phyloP scores from a whole-genome alignment of 2,797 vertebrate species.

The Enteromius anoplus region DNA sequence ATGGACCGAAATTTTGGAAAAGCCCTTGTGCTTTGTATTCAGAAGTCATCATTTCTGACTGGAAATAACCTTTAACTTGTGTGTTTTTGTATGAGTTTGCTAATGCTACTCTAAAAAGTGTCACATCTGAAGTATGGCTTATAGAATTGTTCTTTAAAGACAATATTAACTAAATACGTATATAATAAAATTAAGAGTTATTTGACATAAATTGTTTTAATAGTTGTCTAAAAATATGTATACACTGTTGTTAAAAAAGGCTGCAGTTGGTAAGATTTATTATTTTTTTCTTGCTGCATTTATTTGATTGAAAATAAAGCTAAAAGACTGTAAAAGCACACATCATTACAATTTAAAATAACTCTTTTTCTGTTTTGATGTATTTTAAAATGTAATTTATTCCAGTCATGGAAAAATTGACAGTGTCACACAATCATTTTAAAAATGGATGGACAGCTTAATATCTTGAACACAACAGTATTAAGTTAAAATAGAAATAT shows the following conservation, averaged over 20 bases:
- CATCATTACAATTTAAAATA: background rate
- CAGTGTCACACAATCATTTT: background rate
- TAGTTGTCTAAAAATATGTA: background rate
- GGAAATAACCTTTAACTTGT: background rate
- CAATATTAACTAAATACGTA: background rate
- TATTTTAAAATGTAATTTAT: background rate
- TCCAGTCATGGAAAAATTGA: background rate
- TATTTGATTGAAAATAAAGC: background rate
- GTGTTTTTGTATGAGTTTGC: background rate
- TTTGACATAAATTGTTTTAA: background rate
- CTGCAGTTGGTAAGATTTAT: background rate
- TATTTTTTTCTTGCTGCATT: background rate
- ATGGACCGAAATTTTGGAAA: background rate
- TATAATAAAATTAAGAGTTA: background rate
- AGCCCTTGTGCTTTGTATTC: background rate
- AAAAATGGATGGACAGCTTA: background rate
- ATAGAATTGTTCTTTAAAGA: background rate
- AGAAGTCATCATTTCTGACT: background rate
- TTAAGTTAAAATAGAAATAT: background rate
- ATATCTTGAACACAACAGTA: background rate
- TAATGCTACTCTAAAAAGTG: background rate
- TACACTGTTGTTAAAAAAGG: background rate
- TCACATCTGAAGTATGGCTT: background rate
- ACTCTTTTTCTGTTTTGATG: background rate
- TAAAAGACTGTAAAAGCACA: background rate